Base-by-base conservation (phyloP, 2,797 vertebrate genomes). In the Danio jaintianensis region DNA sequence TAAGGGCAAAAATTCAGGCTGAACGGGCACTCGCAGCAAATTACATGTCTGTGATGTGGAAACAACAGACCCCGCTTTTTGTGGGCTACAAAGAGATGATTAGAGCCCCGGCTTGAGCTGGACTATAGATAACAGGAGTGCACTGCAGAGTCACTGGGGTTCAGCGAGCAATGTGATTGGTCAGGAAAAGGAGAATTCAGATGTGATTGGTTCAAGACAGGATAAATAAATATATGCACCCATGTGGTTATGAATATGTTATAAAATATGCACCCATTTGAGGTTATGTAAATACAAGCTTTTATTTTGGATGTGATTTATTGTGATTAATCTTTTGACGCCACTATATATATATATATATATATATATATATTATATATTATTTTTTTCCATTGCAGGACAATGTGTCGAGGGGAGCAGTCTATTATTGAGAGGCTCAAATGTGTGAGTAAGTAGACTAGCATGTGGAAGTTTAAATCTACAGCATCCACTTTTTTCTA, bases 391-490 rank as follows among this genome's bases (percentile, higher is more conserved):
- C 6, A 36, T 72, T 47, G 18, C 89, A 92, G 92, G 92, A 92
- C 90, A 87, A 89, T 92, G 92, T 92, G 91, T 87, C 81, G 78
- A 78, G 85, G 89, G 77, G 84, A 89, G 67, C 80, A 81, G 89
- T 93, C 91, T 84, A 89, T 94, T 88, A 91, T 90, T 48, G 79
- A 88, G 85, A 86, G 89, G 84, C 88, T 88, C 89, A 91, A 93
- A 92, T 88, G 90, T 91, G 91, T 87, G 89, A 91, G 91, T 91
- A 92, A 93, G 89, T 85, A 81, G 89, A 85, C 83, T n/a, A 90
- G 90, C 89, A 86, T 53, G 47, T 16, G 52, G 9, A 29, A 47
- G 90, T 88, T 66, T 22, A 89, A 88, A 90, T 86, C 83, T 88
- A 76, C 81, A 29, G 29, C 29, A 29, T 29, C 29, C 29, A 29